Conservation (phyloP, 2,797 vertebrate species). For the Nyctibius grandis region DNA sequence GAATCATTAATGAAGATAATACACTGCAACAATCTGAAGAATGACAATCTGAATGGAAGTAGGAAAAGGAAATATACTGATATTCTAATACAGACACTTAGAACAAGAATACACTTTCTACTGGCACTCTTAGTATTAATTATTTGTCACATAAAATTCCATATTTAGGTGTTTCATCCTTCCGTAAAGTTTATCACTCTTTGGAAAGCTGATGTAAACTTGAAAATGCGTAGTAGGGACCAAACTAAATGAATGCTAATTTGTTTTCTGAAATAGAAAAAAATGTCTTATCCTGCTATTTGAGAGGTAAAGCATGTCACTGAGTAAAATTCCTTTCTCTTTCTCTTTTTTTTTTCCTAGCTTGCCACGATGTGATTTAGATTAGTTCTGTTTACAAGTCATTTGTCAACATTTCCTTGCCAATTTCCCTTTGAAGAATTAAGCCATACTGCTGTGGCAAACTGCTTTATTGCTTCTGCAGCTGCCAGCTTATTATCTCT, state of each 20-base stretch:
- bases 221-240: background rate
- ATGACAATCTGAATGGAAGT: background rate
- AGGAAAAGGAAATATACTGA: background rate
- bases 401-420: background rate
- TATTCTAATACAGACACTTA: background rate
- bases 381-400: background rate
- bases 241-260: background rate
- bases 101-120: background rate
- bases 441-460: background rate
- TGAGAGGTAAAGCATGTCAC: background rate
- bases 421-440: background rate
- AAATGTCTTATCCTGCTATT: background rate
- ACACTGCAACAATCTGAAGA: background rate
- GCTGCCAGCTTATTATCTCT: background rate
- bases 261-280: background rate
- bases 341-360: background rate
- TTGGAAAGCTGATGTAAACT: background rate
- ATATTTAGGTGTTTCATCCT: background rate
- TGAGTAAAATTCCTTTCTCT: background rate
- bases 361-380: background rate
- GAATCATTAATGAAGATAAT: background rate
- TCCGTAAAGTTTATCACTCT: background rate
- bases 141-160: background rate
- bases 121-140: background rate
- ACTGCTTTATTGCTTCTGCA: background rate